Evolutionary conservation across 2,797 vertebrate species (phyloP), one percentile per base, ranked within the genome.

Genomic region (Eulemur albifrons): DNA sequence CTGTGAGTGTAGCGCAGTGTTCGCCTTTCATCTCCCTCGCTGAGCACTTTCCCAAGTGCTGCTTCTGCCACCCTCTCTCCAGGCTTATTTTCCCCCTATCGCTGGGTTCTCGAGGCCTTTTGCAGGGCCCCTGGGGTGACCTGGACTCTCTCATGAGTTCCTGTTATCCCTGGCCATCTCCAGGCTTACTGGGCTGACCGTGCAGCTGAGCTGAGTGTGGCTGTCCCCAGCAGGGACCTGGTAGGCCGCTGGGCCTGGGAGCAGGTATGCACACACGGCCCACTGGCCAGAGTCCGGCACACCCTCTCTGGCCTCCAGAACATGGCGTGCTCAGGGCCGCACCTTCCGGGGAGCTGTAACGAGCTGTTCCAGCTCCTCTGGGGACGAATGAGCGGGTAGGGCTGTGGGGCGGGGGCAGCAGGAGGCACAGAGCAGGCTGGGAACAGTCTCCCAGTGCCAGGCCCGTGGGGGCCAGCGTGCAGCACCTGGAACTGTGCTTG

Each of bases 1-100:
- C 92, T 32, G n/a, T 0, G n/a, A 48, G 85, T 75, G 25, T 17
- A 32, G 83, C 69, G 0, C 15, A 0, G 14, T 0, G n/a, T 11
- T 50, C 4, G n/a, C 57, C 84, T 81, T 94, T 81, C 27, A n/a
- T 90, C 94, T 92, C 67, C 73, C n/a, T 10, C 40, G 65, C 1
- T 35, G 75, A 95, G 86, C 70, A 4, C 38, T 38, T 59, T 88
- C 50, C 82, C 40, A 1, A 20, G n/a, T 4, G 20, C 76, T 23
- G 54, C 70, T 27, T 38, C 65, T 52, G 35, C 92, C 30, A 3
- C 7, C 0, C 32, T 27, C 65, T 35, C 83, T 76, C 27, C 61
- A 0, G 32, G 38, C 14, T 70, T 67, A 35, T 35, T 35, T 35
- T 35, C 35, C 35, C 35, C 35, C 35, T 2, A 35, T 35, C 35